Evolutionary conservation across 2,113 vertebrate genomes (phyloP), one percentile per base, ranked within the genome.

Genomic region (Sceloporus tristichus): DNA sequence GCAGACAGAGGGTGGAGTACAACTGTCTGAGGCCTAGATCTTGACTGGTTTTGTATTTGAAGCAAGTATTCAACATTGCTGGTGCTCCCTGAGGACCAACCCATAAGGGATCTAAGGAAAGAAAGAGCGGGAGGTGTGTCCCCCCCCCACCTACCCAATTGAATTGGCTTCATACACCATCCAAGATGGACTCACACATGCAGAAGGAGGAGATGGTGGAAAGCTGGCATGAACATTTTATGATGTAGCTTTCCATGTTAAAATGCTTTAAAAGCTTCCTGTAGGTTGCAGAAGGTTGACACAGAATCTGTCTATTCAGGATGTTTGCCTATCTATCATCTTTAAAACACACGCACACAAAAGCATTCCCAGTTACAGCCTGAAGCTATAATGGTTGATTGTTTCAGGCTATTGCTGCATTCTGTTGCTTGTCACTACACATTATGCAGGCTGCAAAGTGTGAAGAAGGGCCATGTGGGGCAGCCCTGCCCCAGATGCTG

Each of bases 21-120:
- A 11, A 34, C 23, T 7, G 40, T 38, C 59, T 54, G 73, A 54
- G 80, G 42, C 79, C 54, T 23, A 42, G 79, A 48, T 65, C 73
- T 83, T 56, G 59, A 66, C 73, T 78, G 73, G 29, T 54, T 83
- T 88, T 54, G 54, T 77, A 83, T 70, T 10, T 77, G 86, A 82
- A 56, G 16, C 6, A 42, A 53, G 42, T 56, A 70, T 82, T 66
- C 38, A 87, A 82, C 27, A 16, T 38, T 27, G 16, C 8, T 74
- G 8, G 71, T 25, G 6, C 16, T 75, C 59, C 71, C 40, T 74
- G 40, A 34, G 19, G 29, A 27, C 40, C 80, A 77, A n/a, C 19
- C 73, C 42, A 53, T n/a, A 19, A 65, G 38, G n/a, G 8, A 16
- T 34, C 25, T 29, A 18, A 62, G 25, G 54, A 59, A 59, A 16